phyloP scores from a whole-genome alignment of 2,888 invertebrate species.

The Lasioglossum zephyrum region DNA sequence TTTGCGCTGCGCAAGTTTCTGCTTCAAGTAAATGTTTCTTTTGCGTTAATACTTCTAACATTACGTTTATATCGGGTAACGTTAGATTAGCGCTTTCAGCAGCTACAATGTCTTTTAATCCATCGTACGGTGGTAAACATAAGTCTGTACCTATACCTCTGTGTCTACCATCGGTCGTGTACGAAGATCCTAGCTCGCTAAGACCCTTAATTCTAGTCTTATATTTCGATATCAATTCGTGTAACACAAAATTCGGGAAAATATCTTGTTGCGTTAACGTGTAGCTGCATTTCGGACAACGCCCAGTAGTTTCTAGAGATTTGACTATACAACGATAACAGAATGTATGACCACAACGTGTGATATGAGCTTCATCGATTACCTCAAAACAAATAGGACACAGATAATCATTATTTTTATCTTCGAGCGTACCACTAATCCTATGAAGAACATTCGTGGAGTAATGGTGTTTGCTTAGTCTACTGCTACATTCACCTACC shows the following conservation, averaged over 20 bases:
- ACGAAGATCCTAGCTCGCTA: conserved; percentile 81
- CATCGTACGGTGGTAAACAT: conserved; percentile 78
- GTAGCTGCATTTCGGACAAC: conserved; percentile 94
- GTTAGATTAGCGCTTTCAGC: conserved; percentile 90
- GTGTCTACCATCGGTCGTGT: conserved; percentile 70
- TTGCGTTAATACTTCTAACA: conserved; percentile 92
- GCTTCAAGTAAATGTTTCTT: conserved; percentile 92
- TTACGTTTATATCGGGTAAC: conserved; percentile 91
- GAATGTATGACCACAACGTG: conserved; percentile 96
- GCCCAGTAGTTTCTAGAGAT: conserved; percentile 88
- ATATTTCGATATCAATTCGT: conserved; percentile 92
- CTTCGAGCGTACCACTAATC: conserved; percentile 88
- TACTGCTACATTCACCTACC: conserved; percentile 73
- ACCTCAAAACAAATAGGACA: conserved; percentile 96
- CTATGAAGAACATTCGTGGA: conserved; percentile 86
- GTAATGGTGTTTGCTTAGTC: conserved; percentile 84
- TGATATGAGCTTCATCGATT: conserved; percentile 95
- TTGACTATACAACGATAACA: conserved; percentile 92
- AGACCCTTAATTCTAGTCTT: conserved; percentile 86
- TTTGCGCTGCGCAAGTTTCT: conserved; percentile 92
- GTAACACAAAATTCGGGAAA: conserved; percentile 94
- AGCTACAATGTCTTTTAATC: conserved; percentile 87
- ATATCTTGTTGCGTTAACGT: conserved; percentile 89
- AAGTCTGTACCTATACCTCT: conserved; percentile 75
- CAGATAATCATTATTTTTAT: conserved; percentile 88